Base-by-base conservation (phyloP, 2,113 vertebrate genomes). In the Tinamus guttatus region DNA sequence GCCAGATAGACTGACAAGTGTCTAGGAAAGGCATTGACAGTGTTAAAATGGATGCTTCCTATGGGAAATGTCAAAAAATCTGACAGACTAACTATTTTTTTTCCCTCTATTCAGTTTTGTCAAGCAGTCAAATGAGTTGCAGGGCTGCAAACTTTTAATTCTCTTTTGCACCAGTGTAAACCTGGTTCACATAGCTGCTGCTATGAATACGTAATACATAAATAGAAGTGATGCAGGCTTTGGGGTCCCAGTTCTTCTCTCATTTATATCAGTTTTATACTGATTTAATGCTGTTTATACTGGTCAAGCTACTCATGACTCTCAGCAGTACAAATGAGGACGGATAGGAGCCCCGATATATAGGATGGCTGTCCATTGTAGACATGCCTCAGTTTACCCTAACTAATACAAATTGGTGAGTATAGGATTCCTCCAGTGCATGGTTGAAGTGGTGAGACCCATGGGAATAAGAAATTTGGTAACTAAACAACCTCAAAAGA, bases 11-110 rank as follows among this genome's bases (percentile, higher is more conserved):
- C 81, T 90, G 96, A 94, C 93, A 91, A 91, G 63, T 80, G 84
- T 91, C 93, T 91, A 91, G 73, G 75, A 91, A 95, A 91, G 41
- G 38, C 75, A 95, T 73, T 82, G 74, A 65, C 67, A 78, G 16
- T 83, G 60, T 85, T 87, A 82, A 97, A 96, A 95, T 78, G 36
- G 89, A 95, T 91, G 85, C 47, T 95, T 97, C 92, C 87, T 94
- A 54, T 58, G 89, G 89, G 92, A 94, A 89, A 94, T 78, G 36
- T 77, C 15, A 81, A 63, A 94, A 79, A 51, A 3, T 4, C 21
- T 93, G 85, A 79, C 43, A 85, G 75, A 71, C 30, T 34, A 78
- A 18, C 18, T 91, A 41, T 54, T 27, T 93, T 94, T 49, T 49
- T 49, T 49, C 21, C 40, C 49, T 92, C 59, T 47, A 85, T 81